Evolutionary conservation across 2,797 vertebrate species (phyloP).

Genomic region (Sebastes matsubarae): DNA sequence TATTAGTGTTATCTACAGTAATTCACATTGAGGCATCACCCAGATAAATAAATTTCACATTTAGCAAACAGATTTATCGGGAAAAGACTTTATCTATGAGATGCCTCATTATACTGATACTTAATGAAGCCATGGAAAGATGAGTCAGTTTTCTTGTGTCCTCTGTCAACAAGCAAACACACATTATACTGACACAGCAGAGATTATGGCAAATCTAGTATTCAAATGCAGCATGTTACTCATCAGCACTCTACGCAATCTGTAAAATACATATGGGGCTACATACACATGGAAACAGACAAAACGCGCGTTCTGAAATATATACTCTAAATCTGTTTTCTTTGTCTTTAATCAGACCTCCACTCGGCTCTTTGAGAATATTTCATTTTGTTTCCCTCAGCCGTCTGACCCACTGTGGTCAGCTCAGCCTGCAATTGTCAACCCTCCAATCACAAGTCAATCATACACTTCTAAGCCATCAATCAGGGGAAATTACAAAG

Average conservation of each 20-base stretch:
- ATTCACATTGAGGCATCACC: slow-evolving; percentile 11
- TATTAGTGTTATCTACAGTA: slow-evolving; percentile 29
- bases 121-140: slow-evolving; percentile 46
- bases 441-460: slow-evolving; percentile 53
- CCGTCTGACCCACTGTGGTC: slow-evolving; percentile 15
- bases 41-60: slow-evolving; percentile 44
- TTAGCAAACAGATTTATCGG: slow-evolving; percentile 41
- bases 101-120: slow-evolving; percentile 32
- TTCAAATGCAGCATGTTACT: neutral
- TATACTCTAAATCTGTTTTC: slow-evolving; percentile 24
- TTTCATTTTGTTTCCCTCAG: slow-evolving; percentile 48
- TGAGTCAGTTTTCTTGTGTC: slow-evolving; percentile 24
- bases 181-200: neutral
- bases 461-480: slow-evolving; percentile 42
- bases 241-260: neutral
- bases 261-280: neutral
- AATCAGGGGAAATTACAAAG: slow-evolving; percentile 56
- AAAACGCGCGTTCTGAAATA: neutral
- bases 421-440: slow-evolving; percentile 42
- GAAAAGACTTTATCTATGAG: slow-evolving; percentile 20
- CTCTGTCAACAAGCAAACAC: slow-evolving; percentile 32
- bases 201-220: neutral
- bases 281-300: neutral
- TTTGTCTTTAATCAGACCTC: slow-evolving; percentile 34
- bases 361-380: slow-evolving; percentile 12